Percentiles rank a stretch among this genome's conserved stretches.
These are phyloP conservation scores for Pseudomyrmex gracilis DNA, from an alignment of 1,140 invertebrate species.

Conservation along the genomic window DNA sequence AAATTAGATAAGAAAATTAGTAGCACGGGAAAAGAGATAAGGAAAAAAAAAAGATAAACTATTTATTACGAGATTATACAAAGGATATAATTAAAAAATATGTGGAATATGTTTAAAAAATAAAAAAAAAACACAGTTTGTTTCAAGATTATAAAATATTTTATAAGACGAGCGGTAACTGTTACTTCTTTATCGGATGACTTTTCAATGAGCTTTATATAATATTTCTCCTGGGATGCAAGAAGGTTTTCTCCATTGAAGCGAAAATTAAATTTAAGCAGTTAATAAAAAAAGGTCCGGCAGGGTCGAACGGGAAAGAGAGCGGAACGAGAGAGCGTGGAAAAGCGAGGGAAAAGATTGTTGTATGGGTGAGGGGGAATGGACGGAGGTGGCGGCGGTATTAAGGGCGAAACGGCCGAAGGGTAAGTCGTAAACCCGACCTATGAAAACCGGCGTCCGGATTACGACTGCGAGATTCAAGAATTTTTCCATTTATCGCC, in stretches of 20 bases:
- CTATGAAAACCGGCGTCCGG: conserved; percentile 78
- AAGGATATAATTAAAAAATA: conserved; percentile 5
- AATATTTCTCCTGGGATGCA: neutral
- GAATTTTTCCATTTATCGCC: conserved; percentile 86
- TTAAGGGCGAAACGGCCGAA: conserved; percentile 56
- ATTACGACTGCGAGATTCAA: conserved; percentile 84
- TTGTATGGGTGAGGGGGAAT: conserved; percentile 27
- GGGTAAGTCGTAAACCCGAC: conserved; percentile 79
- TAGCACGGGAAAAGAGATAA: too few relatives aligned
- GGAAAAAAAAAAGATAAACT: neutral
- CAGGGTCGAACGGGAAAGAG: conserved; percentile 28
- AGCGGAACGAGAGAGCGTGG: conserved; percentile 31
- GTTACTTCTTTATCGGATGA: conserved; percentile 4
- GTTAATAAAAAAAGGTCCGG: conserved; percentile 36
- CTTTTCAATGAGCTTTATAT: conserved; percentile 9
- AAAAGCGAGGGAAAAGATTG: conserved; percentile 33
- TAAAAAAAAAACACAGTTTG: neutral
- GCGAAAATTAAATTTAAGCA: conserved; percentile 60
- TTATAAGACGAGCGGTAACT: neutral
- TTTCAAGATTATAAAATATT: neutral
- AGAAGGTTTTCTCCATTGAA: conserved; percentile 14
- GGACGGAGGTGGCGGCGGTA: conserved; percentile 6
- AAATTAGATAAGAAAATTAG: conserved; percentile 1
- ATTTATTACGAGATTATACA: conserved; percentile 20
- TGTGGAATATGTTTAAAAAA: neutral